Base-by-base conservation (phyloP, 2,888 invertebrate species). In the Stenoptilia bipunctidactyla region DNA sequence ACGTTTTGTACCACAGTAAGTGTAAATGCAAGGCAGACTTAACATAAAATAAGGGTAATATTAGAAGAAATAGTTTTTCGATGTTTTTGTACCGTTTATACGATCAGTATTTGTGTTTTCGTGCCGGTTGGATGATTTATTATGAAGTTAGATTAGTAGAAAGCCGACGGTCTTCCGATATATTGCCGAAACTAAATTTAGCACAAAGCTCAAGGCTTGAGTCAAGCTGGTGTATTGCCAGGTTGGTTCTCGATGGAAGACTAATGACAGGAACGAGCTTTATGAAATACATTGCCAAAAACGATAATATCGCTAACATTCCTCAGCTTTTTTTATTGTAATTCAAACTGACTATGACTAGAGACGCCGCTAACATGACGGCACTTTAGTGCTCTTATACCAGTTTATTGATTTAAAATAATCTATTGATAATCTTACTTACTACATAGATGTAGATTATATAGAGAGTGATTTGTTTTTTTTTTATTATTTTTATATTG, bases 401-500 rank as follows among this genome's bases (percentile, higher is more conserved):
- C n/a, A n/a, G n/a, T n/a, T n/a, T n/a, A n/a, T n/a, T n/a, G n/a
- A n/a, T n/a, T n/a, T n/a, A n/a, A n/a, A n/a, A n/a, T n/a, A n/a
- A n/a, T n/a, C n/a, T n/a, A n/a, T n/a, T n/a, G 10, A 4, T 30
- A 30, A n/a, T n/a, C 4, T 9, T 30, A 20, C 20, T 12, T 30
- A 30, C 30, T 10, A 30, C 30, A 30, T 20, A 20, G 20, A 20
- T 12, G 30, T 30, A 30, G 30, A 30, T 25, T n/a, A 30, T 30
- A 30, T 30, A 30, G 8, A 20, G 30, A 71, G 77, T 73, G 74
- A 72, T 74, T 77, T 64, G 64, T 64, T 20, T 20, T 20, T 3
- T 77, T 77, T 71, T 74, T n/a, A n/a, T 77, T 79, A 71, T 76
- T 77, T 82, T 82, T 79, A 68, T 79, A 79, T 82, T 80, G 79